Evolutionary conservation across 2,888 invertebrate genomes (phyloP).

Genomic region (Elmis aenea): DNA sequence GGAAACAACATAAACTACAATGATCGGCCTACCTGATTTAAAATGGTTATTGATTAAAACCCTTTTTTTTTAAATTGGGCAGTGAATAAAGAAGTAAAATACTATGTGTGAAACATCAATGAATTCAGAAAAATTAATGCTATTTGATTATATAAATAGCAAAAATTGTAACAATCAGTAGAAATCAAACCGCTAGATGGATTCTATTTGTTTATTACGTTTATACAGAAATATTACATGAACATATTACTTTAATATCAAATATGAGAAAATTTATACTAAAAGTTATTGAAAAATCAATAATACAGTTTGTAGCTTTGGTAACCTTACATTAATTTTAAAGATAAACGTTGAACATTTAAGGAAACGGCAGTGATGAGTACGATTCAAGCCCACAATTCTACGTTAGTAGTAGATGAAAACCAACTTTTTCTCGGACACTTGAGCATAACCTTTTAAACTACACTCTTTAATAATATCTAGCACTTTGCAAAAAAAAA

Average conservation of each 20-base stretch:
- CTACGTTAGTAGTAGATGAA: slow-evolving; percentile 26
- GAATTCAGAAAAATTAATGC: too few relatives aligned
- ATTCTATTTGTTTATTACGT: slow-evolving; percentile 26
- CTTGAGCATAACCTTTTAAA: slow-evolving; percentile 32
- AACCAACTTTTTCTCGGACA: slow-evolving; percentile 31
- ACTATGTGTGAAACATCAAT: too few relatives aligned
- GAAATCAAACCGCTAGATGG: too few relatives aligned
- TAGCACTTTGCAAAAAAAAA: background rate
- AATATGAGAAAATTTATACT: slow-evolving; percentile 23
- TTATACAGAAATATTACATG: slow-evolving; percentile 28
- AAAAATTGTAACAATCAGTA: too few relatives aligned
- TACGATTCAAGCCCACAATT: slow-evolving; percentile 38
- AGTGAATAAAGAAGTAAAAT: too few relatives aligned
- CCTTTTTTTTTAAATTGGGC: too few relatives aligned
- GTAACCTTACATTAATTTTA: slow-evolving; percentile 3
- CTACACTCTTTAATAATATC: slow-evolving; percentile 3
- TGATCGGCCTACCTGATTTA: too few relatives aligned
- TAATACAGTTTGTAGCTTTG: slow-evolving; percentile 13
- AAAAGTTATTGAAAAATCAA: slow-evolving; percentile 17
- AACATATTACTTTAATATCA: slow-evolving; percentile 29
- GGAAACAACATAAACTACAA: too few relatives aligned
- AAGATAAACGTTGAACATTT: slow-evolving; percentile 19
- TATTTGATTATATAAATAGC: too few relatives aligned
- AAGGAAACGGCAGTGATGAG: slow-evolving; percentile 43
- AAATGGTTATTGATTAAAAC: too few relatives aligned